Conservation (phyloP, 1,140 invertebrate genomes). For the Orchesella cincta region DNA sequence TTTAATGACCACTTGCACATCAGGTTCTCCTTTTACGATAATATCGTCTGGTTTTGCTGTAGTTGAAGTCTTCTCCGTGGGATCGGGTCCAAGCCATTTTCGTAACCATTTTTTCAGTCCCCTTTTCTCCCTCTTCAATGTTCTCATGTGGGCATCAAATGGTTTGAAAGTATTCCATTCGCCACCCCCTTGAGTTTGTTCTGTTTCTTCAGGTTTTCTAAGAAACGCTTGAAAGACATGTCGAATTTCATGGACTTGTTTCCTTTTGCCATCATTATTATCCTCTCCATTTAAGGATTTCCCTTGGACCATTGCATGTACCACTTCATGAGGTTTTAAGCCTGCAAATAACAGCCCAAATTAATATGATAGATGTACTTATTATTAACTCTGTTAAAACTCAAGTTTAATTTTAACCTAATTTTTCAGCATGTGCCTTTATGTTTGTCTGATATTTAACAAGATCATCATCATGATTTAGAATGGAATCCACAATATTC, state of each 20-base stretch:
- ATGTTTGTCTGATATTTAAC: conserved; percentile 2
- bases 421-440: neutral
- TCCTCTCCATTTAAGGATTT: neutral
- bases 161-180: neutral
- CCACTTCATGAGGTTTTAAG: neutral
- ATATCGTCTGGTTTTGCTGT: neutral
- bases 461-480: neutral
- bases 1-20: neutral
- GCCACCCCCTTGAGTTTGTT: neutral
- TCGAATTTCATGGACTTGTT: too few species aligned
- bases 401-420: neutral
- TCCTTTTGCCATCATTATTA: neutral
- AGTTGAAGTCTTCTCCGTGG: neutral
- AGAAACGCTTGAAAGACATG: too few species aligned
- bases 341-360: neutral
- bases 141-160: neutral
- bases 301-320: neutral
- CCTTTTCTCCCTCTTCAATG: neutral
- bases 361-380: neutral
- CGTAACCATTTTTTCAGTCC: conserved; percentile 1
- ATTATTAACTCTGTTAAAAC: neutral
- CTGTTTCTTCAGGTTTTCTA: neutral
- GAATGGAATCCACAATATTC: neutral
- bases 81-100: neutral
- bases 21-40: neutral